These are phyloP conservation scores for Strigamia transsilvanica DNA, from an alignment of 2,888 invertebrate genomes.

Conservation along the genomic window DNA sequence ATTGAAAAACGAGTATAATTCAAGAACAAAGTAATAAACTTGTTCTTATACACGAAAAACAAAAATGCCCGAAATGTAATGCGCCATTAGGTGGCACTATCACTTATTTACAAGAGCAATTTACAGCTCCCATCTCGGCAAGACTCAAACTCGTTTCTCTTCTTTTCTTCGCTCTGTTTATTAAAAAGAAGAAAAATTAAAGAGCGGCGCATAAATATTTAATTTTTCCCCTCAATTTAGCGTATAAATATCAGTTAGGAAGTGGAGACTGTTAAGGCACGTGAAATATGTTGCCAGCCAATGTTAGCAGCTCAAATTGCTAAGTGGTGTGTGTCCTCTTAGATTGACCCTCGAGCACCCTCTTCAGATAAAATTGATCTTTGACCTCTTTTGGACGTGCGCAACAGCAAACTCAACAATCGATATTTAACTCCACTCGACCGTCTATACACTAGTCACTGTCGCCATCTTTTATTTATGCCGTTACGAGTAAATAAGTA, in stretches of 20 bases:
- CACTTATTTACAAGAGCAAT: too few relatives aligned
- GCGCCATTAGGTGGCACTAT: too few relatives aligned
- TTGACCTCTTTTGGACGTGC: neutral
- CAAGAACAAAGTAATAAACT: too few relatives aligned
- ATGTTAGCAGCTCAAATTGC: neutral
- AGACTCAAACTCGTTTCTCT: too few relatives aligned
- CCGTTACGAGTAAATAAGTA: too few relatives aligned
- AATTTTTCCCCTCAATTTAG: neutral
- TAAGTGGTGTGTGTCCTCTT: neutral
- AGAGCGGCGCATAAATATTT: neutral
- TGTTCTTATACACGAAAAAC: too few relatives aligned
- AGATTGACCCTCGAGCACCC: slow-evolving; percentile 2
- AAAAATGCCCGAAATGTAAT: too few relatives aligned
- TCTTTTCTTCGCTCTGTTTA: too few relatives aligned
- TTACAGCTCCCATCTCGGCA: too few relatives aligned
- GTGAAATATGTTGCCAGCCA: neutral
- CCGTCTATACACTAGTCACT: neutral
- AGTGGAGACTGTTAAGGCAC: neutral
- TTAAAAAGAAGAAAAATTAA: neutral
- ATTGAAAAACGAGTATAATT: neutral
- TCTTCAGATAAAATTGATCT: slow-evolving; percentile 3
- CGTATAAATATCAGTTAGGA: neutral
- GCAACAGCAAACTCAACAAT: neutral
- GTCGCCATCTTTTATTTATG: neutral
- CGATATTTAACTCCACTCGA: neutral